Evolutionary conservation across 2,888 invertebrate species (phyloP).

Genomic region (Muschampia staudingeri): DNA sequence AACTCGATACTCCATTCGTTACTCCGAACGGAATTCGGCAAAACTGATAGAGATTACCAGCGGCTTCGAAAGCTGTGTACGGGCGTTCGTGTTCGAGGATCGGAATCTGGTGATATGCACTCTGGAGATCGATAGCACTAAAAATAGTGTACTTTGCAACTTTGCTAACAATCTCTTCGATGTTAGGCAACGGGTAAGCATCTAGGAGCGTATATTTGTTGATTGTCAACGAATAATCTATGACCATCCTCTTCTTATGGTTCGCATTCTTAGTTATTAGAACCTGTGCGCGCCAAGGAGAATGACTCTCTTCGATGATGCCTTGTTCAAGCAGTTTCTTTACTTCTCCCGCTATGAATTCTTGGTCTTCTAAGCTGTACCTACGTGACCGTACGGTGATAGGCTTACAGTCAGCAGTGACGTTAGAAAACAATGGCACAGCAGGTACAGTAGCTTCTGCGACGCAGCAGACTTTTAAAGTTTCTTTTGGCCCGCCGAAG

Average conservation of each 20-base stretch:
- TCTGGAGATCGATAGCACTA: not conserved
- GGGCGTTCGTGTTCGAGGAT: not conserved
- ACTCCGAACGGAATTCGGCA: constrained; percentile 13
- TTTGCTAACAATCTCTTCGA: constrained; percentile 20
- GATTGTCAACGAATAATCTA: constrained; percentile 25
- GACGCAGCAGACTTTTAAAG: constrained; percentile 5
- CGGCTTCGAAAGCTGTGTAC: constrained; percentile 17
- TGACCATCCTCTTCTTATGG: not conserved
- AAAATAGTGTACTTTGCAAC: constrained; percentile 7
- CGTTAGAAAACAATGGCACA: not conserved
- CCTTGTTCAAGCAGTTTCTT: constrained; percentile 12
- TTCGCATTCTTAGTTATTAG: not conserved
- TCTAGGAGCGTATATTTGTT: constrained; percentile 11
- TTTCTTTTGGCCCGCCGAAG: constrained; percentile 10
- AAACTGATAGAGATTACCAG: constrained; percentile 15
- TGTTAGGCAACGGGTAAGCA: constrained; percentile 16
- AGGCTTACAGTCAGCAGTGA: constrained; percentile 1
- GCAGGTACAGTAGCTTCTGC: constrained; percentile 16
- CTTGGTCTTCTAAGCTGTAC: not conserved
- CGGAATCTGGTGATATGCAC: constrained; percentile 17
- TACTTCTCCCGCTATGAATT: not conserved
- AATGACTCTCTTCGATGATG: constrained; percentile 5
- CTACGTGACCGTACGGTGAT: not conserved
- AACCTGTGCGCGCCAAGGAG: constrained; percentile 24
- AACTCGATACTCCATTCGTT: constrained; percentile 12